Percentiles rank a stretch among this genome's conserved stretches.
These are phyloP conservation scores for Peromyscus aztecus DNA, from an alignment of 2,797 vertebrate genomes.

Conservation along the genomic window DNA sequence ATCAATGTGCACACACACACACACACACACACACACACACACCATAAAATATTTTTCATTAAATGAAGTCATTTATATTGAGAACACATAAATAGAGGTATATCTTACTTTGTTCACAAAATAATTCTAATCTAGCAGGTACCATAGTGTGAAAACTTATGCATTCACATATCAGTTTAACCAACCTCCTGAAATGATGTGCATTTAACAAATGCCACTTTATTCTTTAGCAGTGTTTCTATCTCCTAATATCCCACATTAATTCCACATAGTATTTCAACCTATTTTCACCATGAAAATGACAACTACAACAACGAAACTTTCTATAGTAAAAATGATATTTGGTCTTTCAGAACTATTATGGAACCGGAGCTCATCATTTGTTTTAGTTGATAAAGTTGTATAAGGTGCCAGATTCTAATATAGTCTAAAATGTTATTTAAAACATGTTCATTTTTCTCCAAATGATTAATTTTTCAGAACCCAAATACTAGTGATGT, in stretches of 20 bases:
- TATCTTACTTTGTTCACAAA: not conserved
- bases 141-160: not conserved
- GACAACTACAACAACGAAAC: not conserved
- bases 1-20: no score
- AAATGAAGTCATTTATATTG: not conserved
- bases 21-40: not conserved
- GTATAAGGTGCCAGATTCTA: not conserved
- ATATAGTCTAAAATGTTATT: not conserved
- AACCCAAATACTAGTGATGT: not conserved
- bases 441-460: not conserved
- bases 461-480: not conserved
- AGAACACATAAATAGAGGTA: not conserved
- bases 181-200: conserved; percentile 12
- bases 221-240: not conserved
- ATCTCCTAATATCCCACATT: not conserved
- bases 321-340: not conserved
- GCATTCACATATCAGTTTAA: not conserved
- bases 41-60: not conserved
- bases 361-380: not conserved
- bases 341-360: not conserved
- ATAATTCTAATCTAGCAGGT: not conserved
- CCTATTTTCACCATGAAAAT: not conserved
- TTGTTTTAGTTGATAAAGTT: not conserved
- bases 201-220: not conserved
- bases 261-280: not conserved